phyloP scores from a whole-genome alignment of 2,888 invertebrate genomes.

The Aricia artaxerxes region DNA sequence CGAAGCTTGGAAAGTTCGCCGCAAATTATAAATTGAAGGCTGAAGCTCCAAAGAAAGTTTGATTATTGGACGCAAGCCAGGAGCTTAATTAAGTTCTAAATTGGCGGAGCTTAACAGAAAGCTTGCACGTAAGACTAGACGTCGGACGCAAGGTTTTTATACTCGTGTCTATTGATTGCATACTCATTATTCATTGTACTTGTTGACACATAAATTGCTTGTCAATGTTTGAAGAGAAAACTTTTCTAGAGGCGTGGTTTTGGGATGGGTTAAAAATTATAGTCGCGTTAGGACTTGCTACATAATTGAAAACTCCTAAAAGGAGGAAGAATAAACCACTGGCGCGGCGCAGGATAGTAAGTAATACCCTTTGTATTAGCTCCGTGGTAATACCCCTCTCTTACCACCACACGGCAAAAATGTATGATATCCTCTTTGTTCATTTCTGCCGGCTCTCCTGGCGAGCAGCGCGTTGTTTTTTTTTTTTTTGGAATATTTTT shows the following conservation, averaged over 20 bases:
- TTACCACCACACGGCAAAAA: too few relatives aligned
- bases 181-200: background rate
- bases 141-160: background rate
- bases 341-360: too few relatives aligned
- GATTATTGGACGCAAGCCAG: constrained; percentile 16
- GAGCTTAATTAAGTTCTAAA: constrained; percentile 26
- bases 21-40: constrained; percentile 17
- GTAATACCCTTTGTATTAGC: too few relatives aligned
- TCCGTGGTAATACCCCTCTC: too few relatives aligned
- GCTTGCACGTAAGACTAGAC: background rate
- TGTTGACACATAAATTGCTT: background rate
- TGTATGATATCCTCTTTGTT: too few relatives aligned
- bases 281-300: too few relatives aligned
- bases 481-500: too few relatives aligned
- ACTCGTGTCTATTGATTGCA: background rate
- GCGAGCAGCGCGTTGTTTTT: too few relatives aligned
- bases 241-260: background rate
- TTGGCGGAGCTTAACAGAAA: background rate
- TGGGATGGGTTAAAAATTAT: background rate
- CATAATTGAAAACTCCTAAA: too few relatives aligned
- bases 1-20: constrained; percentile 11
- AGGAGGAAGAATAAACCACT: too few relatives aligned
- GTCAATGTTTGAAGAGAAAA: background rate
- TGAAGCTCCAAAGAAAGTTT: constrained; percentile 13
- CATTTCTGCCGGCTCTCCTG: too few relatives aligned